Evolutionary conservation across 2,113 vertebrate genomes (phyloP), one percentile per base, ranked within the genome.

Genomic region (Labeo rohita): DNA sequence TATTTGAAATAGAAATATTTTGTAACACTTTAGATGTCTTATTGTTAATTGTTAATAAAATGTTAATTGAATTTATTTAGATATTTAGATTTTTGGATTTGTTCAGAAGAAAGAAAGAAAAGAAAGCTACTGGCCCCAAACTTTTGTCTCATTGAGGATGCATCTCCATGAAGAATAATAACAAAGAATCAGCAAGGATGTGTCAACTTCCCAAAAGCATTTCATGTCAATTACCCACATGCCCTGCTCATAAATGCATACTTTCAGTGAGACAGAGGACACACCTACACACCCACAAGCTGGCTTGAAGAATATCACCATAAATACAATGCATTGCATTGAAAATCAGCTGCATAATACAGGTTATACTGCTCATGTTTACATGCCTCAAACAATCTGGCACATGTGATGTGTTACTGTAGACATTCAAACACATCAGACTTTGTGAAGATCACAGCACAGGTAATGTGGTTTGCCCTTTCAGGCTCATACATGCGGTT

Each of bases 391-490:
- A 47, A 9, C 8, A 49, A 9, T 10, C 39, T 15, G 11, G 15
- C 52, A 59, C 16, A 56, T 11, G 10, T 8, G 16, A 43, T 6
- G 4, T 13, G 54, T n/a, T 79, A 36, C 36, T 66, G 59, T 50
- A 39, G 10, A 78, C 47, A 47, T 28, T 78, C 43, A 56, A 59
- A 74, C 12, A 54, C 21, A 6, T 59, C 15, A 49, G 72, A 63
- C 45, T 77, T 68, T 85, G 59, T 75, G 21, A 28, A 70, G 75
- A 85, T 80, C 63, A 80, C 49, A 85, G 61, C 28, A 45, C 59
- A 85, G 39, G 76, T 65, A 16, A 66, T 76, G 72, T 34, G 74
- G n/a, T 78, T 52, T 54, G 75, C 54, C 50, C 23, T 10, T 47
- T 83, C 45, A 83, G 47, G 80, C 63, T 83, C 47, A 21, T 52